Conservation (phyloP, 2,888 invertebrate species). For the Euzophera pinguis region DNA sequence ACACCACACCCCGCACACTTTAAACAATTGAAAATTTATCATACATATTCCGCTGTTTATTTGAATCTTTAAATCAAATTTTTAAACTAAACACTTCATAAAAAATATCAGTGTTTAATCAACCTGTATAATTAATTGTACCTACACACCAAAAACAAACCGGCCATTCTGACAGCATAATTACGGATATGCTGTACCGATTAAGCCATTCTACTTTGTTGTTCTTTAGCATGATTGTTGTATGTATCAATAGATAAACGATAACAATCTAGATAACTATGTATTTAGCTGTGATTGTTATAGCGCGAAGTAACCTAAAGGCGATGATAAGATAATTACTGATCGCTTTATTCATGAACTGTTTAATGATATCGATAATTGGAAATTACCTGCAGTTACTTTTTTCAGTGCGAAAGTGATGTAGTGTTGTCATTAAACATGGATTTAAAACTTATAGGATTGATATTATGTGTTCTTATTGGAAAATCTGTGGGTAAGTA, state of each 20-base stretch:
- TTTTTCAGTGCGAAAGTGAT: constrained; percentile 22
- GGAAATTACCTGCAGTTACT: constrained; percentile 21
- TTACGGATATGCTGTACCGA: too few species aligned
- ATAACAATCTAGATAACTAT: background rate
- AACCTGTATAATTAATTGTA: too few species aligned
- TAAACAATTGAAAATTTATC: too few species aligned
- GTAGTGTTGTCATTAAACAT: constrained; percentile 28
- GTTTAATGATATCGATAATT: constrained; percentile 20
- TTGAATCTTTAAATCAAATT: too few species aligned
- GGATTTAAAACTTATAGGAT: constrained; percentile 39
- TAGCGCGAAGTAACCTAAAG: constrained; percentile 12
- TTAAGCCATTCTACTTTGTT: background rate
- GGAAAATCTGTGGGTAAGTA: constrained; percentile 44
- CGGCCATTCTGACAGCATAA: too few species aligned
- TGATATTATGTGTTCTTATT: constrained; percentile 40
- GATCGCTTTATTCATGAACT: constrained; percentile 23
- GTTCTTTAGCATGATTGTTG: background rate
- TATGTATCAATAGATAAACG: background rate
- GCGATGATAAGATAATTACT: constrained; percentile 27
- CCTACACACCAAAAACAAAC: too few species aligned
- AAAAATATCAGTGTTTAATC: too few species aligned
- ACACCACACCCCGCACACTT: too few species aligned
- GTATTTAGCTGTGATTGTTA: constrained; percentile 11
- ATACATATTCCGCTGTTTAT: too few species aligned
- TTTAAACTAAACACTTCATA: too few species aligned